Evolutionary conservation across 2,113 vertebrate species (phyloP).

Genomic region (Camelus dromedarius): DNA sequence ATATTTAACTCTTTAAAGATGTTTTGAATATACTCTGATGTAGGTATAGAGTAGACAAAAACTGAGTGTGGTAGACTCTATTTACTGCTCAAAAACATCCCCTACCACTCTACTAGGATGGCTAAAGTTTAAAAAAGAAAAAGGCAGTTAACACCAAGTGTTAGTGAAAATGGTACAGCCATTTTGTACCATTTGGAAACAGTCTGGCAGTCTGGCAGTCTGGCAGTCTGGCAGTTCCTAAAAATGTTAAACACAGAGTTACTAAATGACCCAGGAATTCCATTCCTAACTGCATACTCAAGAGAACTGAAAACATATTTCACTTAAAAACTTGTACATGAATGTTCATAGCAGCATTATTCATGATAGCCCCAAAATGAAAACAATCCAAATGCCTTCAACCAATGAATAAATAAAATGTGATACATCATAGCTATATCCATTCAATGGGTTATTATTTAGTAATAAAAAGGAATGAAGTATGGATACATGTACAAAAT

Average conservation of each 20-base stretch:
- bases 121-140: not conserved
- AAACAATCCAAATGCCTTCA: not conserved
- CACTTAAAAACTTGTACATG: not conserved
- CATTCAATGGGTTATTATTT: not conserved
- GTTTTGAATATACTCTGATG: not conserved
- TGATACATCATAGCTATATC: not conserved
- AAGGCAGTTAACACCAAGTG: not conserved
- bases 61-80: not conserved
- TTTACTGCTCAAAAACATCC: not conserved
- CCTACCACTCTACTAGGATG: not conserved
- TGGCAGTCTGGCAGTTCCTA: not conserved
- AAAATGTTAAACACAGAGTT: not conserved
- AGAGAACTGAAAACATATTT: not conserved
- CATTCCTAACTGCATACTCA: not conserved
- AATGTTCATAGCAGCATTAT: not conserved
- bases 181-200: not conserved
- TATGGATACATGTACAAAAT: not conserved
- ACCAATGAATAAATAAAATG: not conserved
- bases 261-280: not conserved
- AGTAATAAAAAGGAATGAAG: not conserved
- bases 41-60: not conserved
- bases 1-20: not conserved
- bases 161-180: not conserved
- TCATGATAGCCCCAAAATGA: not conserved
- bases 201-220: too few species aligned